Evolutionary conservation across 2,113 vertebrate genomes (phyloP).

Genomic region (Cebidichthys violaceus): DNA sequence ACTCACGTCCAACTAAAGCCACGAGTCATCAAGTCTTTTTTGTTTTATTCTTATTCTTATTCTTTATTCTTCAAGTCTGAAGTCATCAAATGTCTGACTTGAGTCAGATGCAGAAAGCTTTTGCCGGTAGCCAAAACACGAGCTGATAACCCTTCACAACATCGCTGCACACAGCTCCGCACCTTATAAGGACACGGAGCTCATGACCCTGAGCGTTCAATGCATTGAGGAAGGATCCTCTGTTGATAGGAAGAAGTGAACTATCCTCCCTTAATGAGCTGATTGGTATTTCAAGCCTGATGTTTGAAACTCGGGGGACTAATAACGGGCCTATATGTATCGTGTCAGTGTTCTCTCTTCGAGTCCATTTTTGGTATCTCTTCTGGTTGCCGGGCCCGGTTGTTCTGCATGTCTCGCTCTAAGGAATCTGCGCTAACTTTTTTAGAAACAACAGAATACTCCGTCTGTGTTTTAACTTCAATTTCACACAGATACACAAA

Average conservation of each 20-base stretch:
- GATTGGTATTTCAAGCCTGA: slow-evolving; percentile 39
- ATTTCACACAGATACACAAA: slow-evolving; percentile 34
- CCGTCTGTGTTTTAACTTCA: slow-evolving; percentile 24
- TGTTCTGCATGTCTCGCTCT: slow-evolving; percentile 7
- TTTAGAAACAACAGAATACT: slow-evolving; percentile 45
- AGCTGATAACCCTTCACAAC: slow-evolving; percentile 43
- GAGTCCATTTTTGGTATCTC: slow-evolving; percentile 63
- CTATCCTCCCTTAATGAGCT: neutral
- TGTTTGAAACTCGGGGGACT: slow-evolving; percentile 33
- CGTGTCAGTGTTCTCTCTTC: slow-evolving; percentile 26
- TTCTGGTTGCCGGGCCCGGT: slow-evolving; percentile 28
- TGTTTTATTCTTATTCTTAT: no score
- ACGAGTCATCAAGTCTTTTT: slow-evolving; percentile 12
- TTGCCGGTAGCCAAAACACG: slow-evolving; percentile 35
- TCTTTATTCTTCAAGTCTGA: slow-evolving; percentile 16
- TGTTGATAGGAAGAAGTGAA: slow-evolving; percentile 15
- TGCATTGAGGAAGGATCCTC: slow-evolving; percentile 30
- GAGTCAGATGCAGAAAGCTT: slow-evolving; percentile 10
- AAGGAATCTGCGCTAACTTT: slow-evolving; percentile 37
- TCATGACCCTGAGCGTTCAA: slow-evolving; percentile 20
- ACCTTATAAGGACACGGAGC: slow-evolving; percentile 60
- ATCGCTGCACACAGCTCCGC: slow-evolving; percentile 28
- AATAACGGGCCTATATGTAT: slow-evolving; percentile 32
- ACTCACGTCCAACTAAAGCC: slow-evolving; percentile 21
- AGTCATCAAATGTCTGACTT: slow-evolving; percentile 33